Percentiles rank a stretch among this genome's conserved stretches.
These are phyloP conservation scores for Halictus rubicundus DNA, from an alignment of 1,140 invertebrate species.

Conservation along the genomic window DNA sequence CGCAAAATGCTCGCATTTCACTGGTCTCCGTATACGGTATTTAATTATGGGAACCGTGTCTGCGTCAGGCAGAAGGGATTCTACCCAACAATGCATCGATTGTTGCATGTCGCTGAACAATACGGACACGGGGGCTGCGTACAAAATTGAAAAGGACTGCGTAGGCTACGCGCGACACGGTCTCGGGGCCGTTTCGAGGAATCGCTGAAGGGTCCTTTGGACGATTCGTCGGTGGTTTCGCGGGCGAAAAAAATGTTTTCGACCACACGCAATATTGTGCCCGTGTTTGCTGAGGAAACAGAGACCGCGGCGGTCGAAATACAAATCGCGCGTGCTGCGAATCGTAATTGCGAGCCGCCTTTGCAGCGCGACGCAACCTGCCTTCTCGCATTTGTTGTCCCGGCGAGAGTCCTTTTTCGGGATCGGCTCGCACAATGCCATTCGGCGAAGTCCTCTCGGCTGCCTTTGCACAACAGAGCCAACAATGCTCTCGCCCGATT, in stretches of 20 bases:
- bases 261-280: conserved; percentile 57
- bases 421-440: conserved; percentile 22
- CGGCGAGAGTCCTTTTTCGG: conserved; percentile 1
- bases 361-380: background rate
- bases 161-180: conserved; percentile 10
- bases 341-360: conserved; percentile 42
- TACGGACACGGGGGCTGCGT: background rate
- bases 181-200: conserved; percentile 5
- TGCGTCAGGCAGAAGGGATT: background rate
- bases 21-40: too few relatives aligned
- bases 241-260: conserved; percentile 48
- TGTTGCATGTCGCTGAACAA: background rate
- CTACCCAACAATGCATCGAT: background rate
- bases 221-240: conserved; percentile 24
- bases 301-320: conserved; percentile 25
- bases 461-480: background rate
- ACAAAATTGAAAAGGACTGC: conserved; percentile 18
- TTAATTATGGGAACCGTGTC: background rate
- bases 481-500: background rate
- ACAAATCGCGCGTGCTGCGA: conserved; percentile 40
- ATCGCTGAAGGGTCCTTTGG: conserved; percentile 20
- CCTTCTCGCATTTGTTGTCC: background rate
- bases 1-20: too few relatives aligned
- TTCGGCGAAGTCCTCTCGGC: background rate
- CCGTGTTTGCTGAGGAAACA: conserved; percentile 62